phyloP scores from a whole-genome alignment of 2,113 vertebrate species.

The Cryptomyrus ogoouensis region DNA sequence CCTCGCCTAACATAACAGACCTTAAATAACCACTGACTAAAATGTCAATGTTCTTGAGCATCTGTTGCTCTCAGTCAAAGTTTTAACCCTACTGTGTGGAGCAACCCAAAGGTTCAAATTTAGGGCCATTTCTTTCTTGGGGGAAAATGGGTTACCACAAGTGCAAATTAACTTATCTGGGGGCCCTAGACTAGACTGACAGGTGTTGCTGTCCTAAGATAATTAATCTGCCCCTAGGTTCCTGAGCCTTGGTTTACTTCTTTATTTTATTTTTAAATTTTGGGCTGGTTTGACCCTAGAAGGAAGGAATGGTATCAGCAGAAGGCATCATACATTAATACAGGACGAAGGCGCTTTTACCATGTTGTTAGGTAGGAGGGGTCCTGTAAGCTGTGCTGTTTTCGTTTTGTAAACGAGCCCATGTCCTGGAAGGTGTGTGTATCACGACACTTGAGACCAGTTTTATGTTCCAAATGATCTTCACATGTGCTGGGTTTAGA shows the following conservation, averaged over 20 bases:
- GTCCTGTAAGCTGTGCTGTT: neutral
- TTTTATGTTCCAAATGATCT: neutral
- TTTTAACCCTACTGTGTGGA: neutral
- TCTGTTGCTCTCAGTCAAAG: neutral
- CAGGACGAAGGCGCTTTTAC: neutral
- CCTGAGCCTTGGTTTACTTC: neutral
- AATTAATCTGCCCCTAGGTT: neutral
- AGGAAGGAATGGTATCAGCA: neutral
- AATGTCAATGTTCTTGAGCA: neutral
- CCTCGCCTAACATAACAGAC: neutral
- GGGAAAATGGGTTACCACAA: neutral
- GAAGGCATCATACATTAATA: neutral
- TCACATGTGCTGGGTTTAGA: neutral
- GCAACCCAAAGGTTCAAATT: neutral
- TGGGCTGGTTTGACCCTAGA: neutral
- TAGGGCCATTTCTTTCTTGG: neutral
- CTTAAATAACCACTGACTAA: neutral
- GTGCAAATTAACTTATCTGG: neutral
- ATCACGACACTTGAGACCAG: neutral
- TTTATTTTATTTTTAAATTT: neutral
- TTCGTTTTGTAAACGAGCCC: neutral
- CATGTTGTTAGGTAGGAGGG: neutral
- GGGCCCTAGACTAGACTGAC: neutral
- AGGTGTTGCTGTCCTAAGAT: neutral
- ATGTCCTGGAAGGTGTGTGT: neutral